Evolutionary conservation across 1,140 invertebrate genomes (phyloP).

Genomic region (Bombus confusus): DNA sequence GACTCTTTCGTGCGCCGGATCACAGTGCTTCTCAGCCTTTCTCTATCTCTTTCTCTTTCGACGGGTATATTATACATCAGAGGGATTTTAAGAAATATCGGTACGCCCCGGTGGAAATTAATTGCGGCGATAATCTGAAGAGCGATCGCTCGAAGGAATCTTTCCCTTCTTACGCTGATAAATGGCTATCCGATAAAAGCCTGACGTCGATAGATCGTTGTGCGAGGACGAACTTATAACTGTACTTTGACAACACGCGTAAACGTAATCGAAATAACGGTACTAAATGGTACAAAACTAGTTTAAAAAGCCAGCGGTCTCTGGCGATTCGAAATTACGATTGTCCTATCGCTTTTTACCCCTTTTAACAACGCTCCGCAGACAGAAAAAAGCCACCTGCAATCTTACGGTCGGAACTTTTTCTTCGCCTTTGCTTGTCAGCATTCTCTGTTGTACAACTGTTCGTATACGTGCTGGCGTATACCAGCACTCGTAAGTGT

Average conservation of each 20-base stretch:
- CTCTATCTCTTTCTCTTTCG: neutral
- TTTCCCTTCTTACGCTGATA: conserved; percentile 15
- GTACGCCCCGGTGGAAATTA: conserved; percentile 32
- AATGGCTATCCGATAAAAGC: conserved; percentile 8
- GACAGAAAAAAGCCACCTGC: conserved; percentile 12
- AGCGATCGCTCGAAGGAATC: conserved; percentile 26
- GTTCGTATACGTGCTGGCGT: conserved; percentile 20
- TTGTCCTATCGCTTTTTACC: neutral
- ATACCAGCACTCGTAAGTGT: too few relatives aligned
- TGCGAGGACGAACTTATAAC: neutral
- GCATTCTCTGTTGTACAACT: conserved; percentile 3
- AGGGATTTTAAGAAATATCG: conserved; percentile 3
- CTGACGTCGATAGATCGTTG: conserved; percentile 34
- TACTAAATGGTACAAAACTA: neutral
- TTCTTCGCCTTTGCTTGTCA: conserved; percentile 12
- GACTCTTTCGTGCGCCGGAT: conserved; percentile 64
- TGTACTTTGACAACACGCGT: conserved; percentile 13
- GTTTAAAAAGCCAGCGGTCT: neutral
- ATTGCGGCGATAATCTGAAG: conserved; percentile 44
- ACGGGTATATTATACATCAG: conserved; percentile 1
- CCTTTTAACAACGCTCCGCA: neutral
- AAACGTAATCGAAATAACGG: conserved; percentile 23
- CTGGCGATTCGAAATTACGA: neutral
- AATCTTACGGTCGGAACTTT: conserved; percentile 1
- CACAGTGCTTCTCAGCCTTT: conserved; percentile 19